phyloP scores from a whole-genome alignment of 2,113 vertebrate genomes.

The Clarias batrachus region DNA sequence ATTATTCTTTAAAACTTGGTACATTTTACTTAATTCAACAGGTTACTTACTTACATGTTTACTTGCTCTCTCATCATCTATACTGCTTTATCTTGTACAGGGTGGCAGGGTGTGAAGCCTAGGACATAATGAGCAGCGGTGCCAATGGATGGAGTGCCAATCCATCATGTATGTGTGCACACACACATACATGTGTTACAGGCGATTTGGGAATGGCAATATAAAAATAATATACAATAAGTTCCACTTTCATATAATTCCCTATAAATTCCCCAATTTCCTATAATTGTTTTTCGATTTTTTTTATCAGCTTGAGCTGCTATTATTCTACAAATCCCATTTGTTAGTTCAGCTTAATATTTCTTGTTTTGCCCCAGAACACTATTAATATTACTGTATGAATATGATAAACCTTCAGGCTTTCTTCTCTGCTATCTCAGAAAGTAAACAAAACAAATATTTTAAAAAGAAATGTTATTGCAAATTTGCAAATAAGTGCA shows the following conservation, averaged over 20 bases:
- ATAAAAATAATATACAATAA: not conserved
- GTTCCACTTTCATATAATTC: not conserved
- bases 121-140: too few species aligned
- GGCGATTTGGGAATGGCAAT: too few species aligned
- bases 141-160: too few species aligned
- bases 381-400: not conserved
- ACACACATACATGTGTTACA: too few species aligned
- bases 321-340: not conserved
- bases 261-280: too few species aligned
- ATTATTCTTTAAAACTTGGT: not conserved
- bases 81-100: too few species aligned
- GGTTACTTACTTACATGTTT: too few species aligned
- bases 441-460: not conserved
- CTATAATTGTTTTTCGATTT: too few species aligned
- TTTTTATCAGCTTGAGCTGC: not conserved
- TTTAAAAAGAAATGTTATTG: not conserved
- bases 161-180: too few species aligned
- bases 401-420: not conserved
- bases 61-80: too few species aligned
- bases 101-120: too few species aligned
- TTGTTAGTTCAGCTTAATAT: not conserved
- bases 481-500: not conserved
- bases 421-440: not conserved
- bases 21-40: too few species aligned
- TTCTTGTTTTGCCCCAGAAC: not conserved